Base-by-base conservation (phyloP, 2,797 vertebrate genomes). In the Mormyrops attenuatus region DNA sequence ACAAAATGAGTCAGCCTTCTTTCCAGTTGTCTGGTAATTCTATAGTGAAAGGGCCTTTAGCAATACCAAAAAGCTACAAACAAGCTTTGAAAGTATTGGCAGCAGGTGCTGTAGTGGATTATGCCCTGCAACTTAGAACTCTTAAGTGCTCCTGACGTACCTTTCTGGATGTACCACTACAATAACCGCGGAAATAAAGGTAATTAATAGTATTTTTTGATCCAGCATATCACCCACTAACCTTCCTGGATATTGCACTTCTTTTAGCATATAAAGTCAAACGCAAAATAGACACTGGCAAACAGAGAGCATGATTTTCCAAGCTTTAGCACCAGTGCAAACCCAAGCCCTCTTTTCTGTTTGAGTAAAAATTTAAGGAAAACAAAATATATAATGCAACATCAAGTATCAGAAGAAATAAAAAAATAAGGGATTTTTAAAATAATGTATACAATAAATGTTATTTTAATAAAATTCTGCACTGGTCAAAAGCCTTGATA, bases 171-270 rank as follows among this genome's bases (percentile, higher is more conserved):
- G 13, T 57, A 30, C 50, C 34, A 88, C 20, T 49, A 69, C 8
- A 88, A 88, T 44, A 88, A 50, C 50, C 22, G 6, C 2, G 5
- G 38, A n/a, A 66, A 69, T 66, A 88, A 66, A 26, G 44, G 44
- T 30, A 20, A 88, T 49, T n/a, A 88, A 66, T 38, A 87, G 53
- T 85, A 57, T 47, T 30, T 49, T 55, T 38, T 88, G 38, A 88
- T 69, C 57, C 38, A 88, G 41, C n/a, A 17, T 49, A 69, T 47
- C 11, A 30, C n/a, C 47, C 3, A 47, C 60, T 17, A 66, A 4
- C 44, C 38, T 47, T 69, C 34, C 69, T 50, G 69, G 88, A 87
- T 85, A 88, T 88, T 88, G 88, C 89, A 88, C 86, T 80, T 89
- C 85, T 57, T 4, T 13, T 85, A 88, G 88, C 55, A 22, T 80